These are phyloP conservation scores for Astropecten irregularis DNA, from an alignment of 53 echinoderm and acorn worm genomes.

Conservation along the genomic window DNA sequence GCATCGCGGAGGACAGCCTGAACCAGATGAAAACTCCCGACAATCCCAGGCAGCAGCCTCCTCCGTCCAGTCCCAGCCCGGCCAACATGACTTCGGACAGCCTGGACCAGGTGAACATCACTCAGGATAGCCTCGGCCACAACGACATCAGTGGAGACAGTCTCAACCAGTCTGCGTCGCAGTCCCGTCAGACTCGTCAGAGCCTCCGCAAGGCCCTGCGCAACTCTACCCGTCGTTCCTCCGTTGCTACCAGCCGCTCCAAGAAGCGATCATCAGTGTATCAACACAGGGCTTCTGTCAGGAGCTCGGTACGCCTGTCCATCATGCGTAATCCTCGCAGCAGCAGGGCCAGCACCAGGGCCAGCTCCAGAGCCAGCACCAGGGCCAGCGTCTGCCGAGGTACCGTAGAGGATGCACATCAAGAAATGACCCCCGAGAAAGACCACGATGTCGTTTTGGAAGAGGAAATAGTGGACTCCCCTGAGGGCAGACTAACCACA, in stretches of 20 bases:
- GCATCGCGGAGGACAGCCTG: slow-evolving; percentile 49
- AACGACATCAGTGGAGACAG: slow-evolving; percentile 15
- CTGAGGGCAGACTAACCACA: not conserved
- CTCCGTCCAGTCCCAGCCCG: slow-evolving; percentile 12
- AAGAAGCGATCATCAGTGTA: slow-evolving; percentile 48
- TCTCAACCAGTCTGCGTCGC: slow-evolving; percentile 20
- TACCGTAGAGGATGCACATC: not conserved
- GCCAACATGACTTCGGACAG: slow-evolving; percentile 20
- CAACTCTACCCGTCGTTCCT: slow-evolving; percentile 31
- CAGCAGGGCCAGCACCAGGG: not conserved
- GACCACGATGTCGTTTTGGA: not conserved
- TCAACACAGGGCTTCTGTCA: slow-evolving; percentile 26
- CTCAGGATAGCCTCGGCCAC: not conserved
- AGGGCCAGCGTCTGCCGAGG: slow-evolving; percentile 9
- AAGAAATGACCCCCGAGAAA: not conserved
- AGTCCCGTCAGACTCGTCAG: not conserved
- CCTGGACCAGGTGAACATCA: not conserved
- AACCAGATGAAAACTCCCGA: not conserved
- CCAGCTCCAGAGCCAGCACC: slow-evolving; percentile 3
- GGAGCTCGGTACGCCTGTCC: slow-evolving; percentile 20
- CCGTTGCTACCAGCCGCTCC: slow-evolving; percentile 30
- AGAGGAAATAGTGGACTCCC: not conserved
- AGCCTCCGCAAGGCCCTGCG: slow-evolving; percentile 19
- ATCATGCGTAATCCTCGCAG: not conserved
- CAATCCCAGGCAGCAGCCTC: not conserved